Conservation (phyloP, 2,888 invertebrate genomes). For the Perdita meconis region DNA sequence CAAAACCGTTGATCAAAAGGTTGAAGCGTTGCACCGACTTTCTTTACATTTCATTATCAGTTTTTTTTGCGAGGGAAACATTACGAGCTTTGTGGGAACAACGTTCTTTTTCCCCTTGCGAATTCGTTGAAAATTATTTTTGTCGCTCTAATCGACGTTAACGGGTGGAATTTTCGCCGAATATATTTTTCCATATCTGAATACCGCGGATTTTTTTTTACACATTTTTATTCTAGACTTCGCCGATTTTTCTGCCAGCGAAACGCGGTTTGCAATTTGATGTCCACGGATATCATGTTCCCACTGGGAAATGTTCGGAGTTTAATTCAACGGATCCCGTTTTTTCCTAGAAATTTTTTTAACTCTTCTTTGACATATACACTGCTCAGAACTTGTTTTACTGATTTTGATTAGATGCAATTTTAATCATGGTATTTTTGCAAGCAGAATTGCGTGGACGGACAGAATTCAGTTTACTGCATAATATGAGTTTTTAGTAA, state of each 20-base stretch:
- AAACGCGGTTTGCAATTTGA: background rate
- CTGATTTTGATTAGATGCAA: no score
- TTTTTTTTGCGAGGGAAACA: background rate
- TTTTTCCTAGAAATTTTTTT: background rate
- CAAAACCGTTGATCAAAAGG: background rate
- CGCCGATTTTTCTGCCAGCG: background rate
- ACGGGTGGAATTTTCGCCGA: background rate
- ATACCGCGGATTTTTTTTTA: background rate
- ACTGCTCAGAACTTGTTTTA: no score
- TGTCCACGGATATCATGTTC: background rate
- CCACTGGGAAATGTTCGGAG: background rate
- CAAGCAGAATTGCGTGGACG: no score
- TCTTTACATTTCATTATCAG: background rate
- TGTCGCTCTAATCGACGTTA: background rate
- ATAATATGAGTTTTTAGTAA: no score
- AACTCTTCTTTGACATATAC: no score
- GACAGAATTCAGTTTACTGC: no score
- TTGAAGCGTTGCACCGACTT: background rate
- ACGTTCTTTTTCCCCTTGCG: background rate
- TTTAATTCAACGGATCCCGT: background rate
- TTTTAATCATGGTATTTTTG: background rate
- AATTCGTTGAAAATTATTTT: background rate
- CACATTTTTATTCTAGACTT: background rate
- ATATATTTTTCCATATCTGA: background rate
- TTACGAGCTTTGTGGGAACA: background rate